Evolutionary conservation across 53 echinoderm and acorn worm species (phyloP).

Genomic region (Crossaster papposus): DNA sequence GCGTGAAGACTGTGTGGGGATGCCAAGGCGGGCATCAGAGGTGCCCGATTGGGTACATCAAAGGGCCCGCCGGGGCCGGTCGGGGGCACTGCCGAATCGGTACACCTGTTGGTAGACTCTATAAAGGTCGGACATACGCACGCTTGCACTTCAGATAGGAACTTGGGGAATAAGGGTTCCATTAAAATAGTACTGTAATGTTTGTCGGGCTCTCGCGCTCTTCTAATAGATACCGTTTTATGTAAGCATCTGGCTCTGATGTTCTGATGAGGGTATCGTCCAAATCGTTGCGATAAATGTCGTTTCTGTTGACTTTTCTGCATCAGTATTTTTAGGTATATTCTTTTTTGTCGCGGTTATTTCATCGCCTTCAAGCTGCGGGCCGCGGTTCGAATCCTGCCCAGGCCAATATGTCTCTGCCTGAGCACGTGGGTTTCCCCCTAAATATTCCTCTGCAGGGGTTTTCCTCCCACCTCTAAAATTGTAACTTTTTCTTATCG

Average conservation of each 20-base stretch:
- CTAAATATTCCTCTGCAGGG: too few species aligned
- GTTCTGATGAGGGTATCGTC: neutral
- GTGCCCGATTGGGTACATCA: slow-evolving; percentile 30
- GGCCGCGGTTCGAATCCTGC: too few species aligned
- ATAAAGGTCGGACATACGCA: slow-evolving; percentile 6
- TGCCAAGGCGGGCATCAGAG: slow-evolving; percentile 4
- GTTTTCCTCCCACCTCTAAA: too few species aligned
- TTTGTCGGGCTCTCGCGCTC: neutral
- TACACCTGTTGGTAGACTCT: slow-evolving; percentile 24
- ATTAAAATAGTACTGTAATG: neutral
- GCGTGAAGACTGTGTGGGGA: slow-evolving; percentile 16
- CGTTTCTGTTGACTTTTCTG: too few species aligned
- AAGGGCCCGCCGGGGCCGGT: slow-evolving; percentile 14
- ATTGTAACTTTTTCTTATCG: too few species aligned
- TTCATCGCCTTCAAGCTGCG: too few species aligned
- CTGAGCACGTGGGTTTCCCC: too few species aligned
- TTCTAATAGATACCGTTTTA: neutral
- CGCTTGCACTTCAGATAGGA: neutral
- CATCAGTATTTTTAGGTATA: too few species aligned
- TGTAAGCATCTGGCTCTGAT: neutral
- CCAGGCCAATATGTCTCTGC: too few species aligned
- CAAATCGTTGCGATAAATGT: too few species aligned
- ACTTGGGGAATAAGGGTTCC: neutral
- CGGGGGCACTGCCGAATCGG: neutral
- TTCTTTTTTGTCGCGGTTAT: too few species aligned